Evolutionary conservation across 2,888 invertebrate genomes (phyloP), one percentile per base, ranked within the genome.

Genomic region (Blastobasis lacticolella): DNA sequence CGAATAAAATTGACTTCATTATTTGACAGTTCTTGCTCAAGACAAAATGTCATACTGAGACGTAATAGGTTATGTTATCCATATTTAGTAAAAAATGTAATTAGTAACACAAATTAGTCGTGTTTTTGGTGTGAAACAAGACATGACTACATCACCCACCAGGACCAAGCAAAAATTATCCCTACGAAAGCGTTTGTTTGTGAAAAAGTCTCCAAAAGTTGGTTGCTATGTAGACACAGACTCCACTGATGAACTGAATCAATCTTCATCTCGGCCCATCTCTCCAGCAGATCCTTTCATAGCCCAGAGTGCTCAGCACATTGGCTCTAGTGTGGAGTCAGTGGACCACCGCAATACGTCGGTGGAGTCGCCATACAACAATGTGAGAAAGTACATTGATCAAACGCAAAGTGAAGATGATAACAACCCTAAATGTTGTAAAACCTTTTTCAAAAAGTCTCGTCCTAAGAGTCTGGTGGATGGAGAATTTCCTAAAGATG

Each of bases 171-270:
- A 88, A 63, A 89, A 89, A 64, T 70, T 89, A 56, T 89, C 88
- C 55, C 68, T 89, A 61, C 80, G 89, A 42, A 88, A 89, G 66
- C 78, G 88, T 48, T 62, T 89, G 54, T 85, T 89, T 61, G 88
- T 88, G 51, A 88, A 88, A 66, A 89, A 89, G 63, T 88, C 89
- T 5, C 88, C 88, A 41, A 88, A 86, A 81, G 89, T 89, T 62
- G 89, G 89, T 54, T 89, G 89, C 71, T 82, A 81, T 74, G 81
- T 87, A 55, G 88, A 88, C 67, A 78, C 84, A 50, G 88, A 87
- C 69, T 88, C 86, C 40, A 81, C 81, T 59, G 86, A 86, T 59
- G 88, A 87, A 73, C 80, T 78, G 54, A 68, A 65, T 54, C 84
- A 82, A 58, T 77, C 81, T 54, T 66, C 78, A 45, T 88, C 88